phyloP scores from a whole-genome alignment of 1,140 invertebrate species.

The Drosophila carrolli region DNA sequence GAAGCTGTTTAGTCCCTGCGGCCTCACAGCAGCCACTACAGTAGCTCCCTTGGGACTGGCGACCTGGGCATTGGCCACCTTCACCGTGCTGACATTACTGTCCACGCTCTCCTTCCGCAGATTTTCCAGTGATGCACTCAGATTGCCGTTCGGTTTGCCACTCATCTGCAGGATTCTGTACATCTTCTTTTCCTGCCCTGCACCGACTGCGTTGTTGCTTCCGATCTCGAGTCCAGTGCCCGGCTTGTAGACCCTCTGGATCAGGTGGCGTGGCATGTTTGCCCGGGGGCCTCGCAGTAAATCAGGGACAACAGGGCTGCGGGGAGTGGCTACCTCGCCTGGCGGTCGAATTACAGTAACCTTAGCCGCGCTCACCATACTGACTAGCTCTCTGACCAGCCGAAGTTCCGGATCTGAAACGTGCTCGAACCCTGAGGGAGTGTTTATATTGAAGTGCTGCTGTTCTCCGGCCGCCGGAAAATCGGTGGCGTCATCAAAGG shows the following conservation, averaged over 20 bases:
- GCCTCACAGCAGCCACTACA: constrained; percentile 12
- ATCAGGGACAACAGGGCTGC: not conserved
- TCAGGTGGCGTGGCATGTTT: constrained; percentile 1
- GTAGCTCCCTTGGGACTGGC: constrained; percentile 7
- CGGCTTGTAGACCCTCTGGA: constrained; percentile 25
- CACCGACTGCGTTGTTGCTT: not conserved
- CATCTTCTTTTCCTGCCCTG: constrained; percentile 35
- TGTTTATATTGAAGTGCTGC: constrained; percentile 75
- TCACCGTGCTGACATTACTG: constrained; percentile 19
- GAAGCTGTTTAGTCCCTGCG: constrained; percentile 26
- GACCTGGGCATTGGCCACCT: not conserved
- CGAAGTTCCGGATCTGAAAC: constrained; percentile 49
- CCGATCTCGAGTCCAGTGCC: not conserved
- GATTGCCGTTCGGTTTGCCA: constrained; percentile 8
- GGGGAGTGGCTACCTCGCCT: no score
- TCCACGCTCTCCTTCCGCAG: constrained; percentile 49
- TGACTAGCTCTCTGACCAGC: constrained; percentile 57
- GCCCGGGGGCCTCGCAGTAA: not conserved
- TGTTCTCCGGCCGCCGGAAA: constrained; percentile 56
- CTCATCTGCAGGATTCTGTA: constrained; percentile 45
- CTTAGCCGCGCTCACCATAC: constrained; percentile 56
- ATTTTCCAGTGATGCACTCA: not conserved
- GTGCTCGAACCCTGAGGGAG: constrained; percentile 58
- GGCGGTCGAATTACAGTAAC: not conserved
- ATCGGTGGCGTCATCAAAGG: constrained; percentile 72